Conservation (phyloP, 2,888 invertebrate species). For the Papilio demoleus region DNA sequence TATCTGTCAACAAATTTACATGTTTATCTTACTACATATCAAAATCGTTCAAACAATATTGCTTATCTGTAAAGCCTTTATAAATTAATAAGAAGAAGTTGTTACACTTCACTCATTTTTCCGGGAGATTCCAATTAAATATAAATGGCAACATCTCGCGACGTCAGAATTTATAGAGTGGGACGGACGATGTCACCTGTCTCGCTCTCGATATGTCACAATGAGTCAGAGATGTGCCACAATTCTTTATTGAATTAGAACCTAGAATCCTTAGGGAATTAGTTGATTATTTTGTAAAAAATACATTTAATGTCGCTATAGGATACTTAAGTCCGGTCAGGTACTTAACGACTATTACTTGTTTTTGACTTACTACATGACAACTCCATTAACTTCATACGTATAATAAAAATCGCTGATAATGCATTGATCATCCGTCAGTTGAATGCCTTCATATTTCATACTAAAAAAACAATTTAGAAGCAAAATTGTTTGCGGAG, state of each 20-base stretch:
- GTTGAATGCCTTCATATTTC: slow-evolving; percentile 24
- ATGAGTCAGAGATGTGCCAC: slow-evolving; percentile 25
- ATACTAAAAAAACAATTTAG: slow-evolving; percentile 8
- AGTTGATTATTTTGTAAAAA: neutral
- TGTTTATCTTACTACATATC: no score
- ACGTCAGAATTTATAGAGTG: slow-evolving; percentile 25
- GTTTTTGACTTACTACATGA: no score
- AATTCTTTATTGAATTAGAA: neutral
- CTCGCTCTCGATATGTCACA: slow-evolving; percentile 31
- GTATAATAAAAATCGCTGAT: neutral
- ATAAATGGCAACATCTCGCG: slow-evolving; percentile 7
- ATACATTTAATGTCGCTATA: neutral
- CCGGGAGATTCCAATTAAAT: neutral
- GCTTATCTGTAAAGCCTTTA: no score
- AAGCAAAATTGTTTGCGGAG: slow-evolving; percentile 15
- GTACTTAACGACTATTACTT: no score
- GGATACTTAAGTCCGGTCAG: neutral
- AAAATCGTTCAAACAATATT: no score
- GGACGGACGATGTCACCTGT: slow-evolving; percentile 18
- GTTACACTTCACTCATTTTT: neutral
- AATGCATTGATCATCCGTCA: slow-evolving; percentile 23
- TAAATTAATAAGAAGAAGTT: neutral
- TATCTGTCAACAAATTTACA: no score
- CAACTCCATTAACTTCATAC: neutral
- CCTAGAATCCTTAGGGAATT: neutral